A percentile compares a stretch with the other conserved stretches of the same genome.
Evolutionary conservation across 53 echinoderm and acorn worm genomes (phyloP).

Genomic region (Luidia sarsii): DNA sequence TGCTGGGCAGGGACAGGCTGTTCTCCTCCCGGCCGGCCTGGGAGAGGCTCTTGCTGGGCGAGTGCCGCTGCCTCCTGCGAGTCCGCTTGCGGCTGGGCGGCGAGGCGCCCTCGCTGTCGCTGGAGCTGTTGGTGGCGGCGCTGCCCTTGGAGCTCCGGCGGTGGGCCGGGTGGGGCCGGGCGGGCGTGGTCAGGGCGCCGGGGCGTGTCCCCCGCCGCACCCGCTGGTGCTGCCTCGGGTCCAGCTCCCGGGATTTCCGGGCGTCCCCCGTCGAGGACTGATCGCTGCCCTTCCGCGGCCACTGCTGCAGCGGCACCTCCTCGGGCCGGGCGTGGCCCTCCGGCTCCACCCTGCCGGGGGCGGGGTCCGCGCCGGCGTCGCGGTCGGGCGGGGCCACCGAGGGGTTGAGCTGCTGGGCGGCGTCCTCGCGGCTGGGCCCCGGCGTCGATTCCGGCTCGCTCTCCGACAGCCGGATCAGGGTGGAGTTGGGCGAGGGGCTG

Average conservation of each 20-base stretch:
- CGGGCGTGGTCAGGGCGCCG: background rate
- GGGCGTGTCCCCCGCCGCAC: conserved; percentile 36
- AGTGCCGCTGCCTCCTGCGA: conserved; percentile 51
- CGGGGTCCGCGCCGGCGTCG: background rate
- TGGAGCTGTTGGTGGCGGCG: conserved; percentile 17
- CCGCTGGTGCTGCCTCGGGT: conserved; percentile 35
- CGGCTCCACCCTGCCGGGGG: background rate
- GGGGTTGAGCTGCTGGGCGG: conserved; percentile 23
- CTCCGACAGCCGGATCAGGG: background rate
- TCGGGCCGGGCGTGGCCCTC: background rate
- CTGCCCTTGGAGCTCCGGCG: conserved; percentile 43
- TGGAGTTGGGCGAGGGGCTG: conserved; percentile 27
- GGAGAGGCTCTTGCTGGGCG: conserved; percentile 29
- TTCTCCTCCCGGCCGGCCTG: conserved; percentile 29
- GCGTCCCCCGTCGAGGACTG: conserved; percentile 10
- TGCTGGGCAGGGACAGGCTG: conserved; percentile 15
- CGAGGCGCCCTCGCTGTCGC: background rate
- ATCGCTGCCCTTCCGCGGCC: conserved; percentile 32
- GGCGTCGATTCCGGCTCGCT: conserved; percentile 24
- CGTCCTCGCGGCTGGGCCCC: conserved; percentile 38
- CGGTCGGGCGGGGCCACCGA: background rate
- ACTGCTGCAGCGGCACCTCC: conserved; percentile 42
- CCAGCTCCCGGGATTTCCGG: conserved; percentile 27
- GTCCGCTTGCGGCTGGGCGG: conserved; percentile 46
- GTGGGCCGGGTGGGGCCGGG: conserved; percentile 9